Base-by-base conservation (phyloP, 2,888 invertebrate genomes). In the Epirrhoe tristata region DNA sequence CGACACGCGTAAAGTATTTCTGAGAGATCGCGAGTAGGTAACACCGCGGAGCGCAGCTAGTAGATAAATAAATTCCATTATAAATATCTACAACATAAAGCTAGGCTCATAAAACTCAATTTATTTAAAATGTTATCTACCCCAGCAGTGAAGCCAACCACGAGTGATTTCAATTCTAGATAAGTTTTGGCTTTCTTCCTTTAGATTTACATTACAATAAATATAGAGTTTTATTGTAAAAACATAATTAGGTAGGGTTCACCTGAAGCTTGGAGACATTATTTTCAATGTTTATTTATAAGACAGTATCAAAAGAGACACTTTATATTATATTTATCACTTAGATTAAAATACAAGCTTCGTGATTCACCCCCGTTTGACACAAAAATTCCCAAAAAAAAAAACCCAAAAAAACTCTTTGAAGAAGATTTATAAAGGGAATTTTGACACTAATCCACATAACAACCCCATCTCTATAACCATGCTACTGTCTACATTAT, bases 161-260 rank as follows among this genome's bases (percentile, higher is more conserved):
- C 78, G 82, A 84, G 84, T 84, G 88, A 88, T 88, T 87, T 82
- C 87, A 87, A 88, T 88, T 87, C 85, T 74, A 86, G 86, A 85
- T 88, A 88, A 88, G 85, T 80, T 85, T 86, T 82, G 72, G 73
- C 77, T 75, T 78, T 76, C 75, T 77, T 81, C 80, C 71, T 70
- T 68, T 63, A 59, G 55, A 69, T 69, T 71, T 73, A 66, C 66
- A 66, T 70, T 65, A 67, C 68, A 63, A 70, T 71, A 69, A 57
- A 66, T 60, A 32, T 14, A 7, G 36, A 43, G 39, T 51, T 58
- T 43, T 51, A 43, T 58, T 58, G 16, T 48, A 12, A 43, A 39
- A 10, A 43, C 4, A 12, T 43, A 43, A 43, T 43, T 43, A 43
- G 39, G 39, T 43, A 43, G 39, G 39, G 39, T 10, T 43, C 12